Evolutionary conservation across 2,888 invertebrate species (phyloP), one percentile per base, ranked within the genome.

Genomic region (Pseudococcus viburni): DNA sequence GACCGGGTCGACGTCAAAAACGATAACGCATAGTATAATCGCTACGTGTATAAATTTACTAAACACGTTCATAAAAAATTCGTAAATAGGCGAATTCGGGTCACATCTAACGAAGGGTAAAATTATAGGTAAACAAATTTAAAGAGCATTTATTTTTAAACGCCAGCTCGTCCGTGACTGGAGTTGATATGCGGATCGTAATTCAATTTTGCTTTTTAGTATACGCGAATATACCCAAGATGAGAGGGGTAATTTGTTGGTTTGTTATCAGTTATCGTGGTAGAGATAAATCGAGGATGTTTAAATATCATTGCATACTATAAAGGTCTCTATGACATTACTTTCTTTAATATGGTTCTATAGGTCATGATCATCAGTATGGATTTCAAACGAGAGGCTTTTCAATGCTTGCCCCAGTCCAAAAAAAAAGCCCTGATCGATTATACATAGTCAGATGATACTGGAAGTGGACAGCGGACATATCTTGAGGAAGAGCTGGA

Each of bases 101-200:
- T 73, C 68, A 73, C 33, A 33, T 73, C 33, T 26, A 73, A 73
- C 68, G 68, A 73, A 73, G 68, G 68, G 68, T 73, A 73, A 73
- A 73, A 73, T 73, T 73, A 73, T 73, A 73, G 68, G 68, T 73
- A 73, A 73, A 73, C 68, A 73, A 73, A 73, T 73, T 73, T 73
- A 73, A 73, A 73, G 11, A 26, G 26, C 68, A 73, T 73, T 73
- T 73, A 73, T 73, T 73, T 73, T 33, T 73, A 73, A 73, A 73
- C 68, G 68, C 12, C 9, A 26, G 26, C 3, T 73, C 26, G 68
- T 73, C 68, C 33, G 68, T 73, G 68, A 73, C 68, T 73, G 68
- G 68, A 73, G 26, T 11, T 73, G 12, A 73, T 73, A 64, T 22
- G 12, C 5, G 26, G 26, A 26, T 73, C 8, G 59, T 59, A 59